Base-by-base conservation (phyloP, 64 coral and sea anemone genomes). In the Acropora yongei region DNA sequence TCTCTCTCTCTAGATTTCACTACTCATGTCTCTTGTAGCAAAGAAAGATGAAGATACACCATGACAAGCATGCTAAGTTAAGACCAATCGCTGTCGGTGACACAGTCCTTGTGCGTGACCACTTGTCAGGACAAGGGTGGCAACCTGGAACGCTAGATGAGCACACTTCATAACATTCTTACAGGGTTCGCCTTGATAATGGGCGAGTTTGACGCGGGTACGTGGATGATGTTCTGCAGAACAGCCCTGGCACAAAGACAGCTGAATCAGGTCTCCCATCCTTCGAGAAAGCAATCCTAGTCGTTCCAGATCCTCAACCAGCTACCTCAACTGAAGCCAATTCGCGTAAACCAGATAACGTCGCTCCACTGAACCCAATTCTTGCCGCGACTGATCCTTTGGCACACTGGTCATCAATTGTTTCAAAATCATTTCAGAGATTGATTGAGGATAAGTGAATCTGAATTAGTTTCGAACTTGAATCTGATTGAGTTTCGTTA, bases 41-140 rank as follows among this genome's bases (percentile, higher is more conserved):
- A 78, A 75, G 75, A 48, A 76, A 93, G 57, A 88, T 93, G 91
- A 93, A 88, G 91, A 40, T 57, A 13, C 84, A 93, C 76, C 91
- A 93, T 80, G 91, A 93, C 68, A 84, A 67, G 41, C 91, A 88
- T 45, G 76, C 91, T 16, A 93, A 79, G 51, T 50, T 58, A 16
- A 18, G 58, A 80, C 76, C 88, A 68, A 88, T 93, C 74, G 75
- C 60, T 60, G 61, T 82, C 49, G 85, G 84, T 48, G 77, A 93
- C 44, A 40, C 65, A 88, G 71, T 88, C 46, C 57, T 89, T 43
- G 87, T 49, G 0, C 20, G 50, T 46, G 87, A 89, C 74, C 53
- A 77, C 19, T 7, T 51, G 14, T 89, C 87, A 53, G 12, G 75
- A 14, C 11, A 89, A 17, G 55, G 41, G 60, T 89, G 87, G 73